Percentiles rank a stretch among this genome's conserved stretches.
Evolutionary conservation across 2,888 invertebrate species (phyloP).

Genomic region (Meteorus colon): DNA sequence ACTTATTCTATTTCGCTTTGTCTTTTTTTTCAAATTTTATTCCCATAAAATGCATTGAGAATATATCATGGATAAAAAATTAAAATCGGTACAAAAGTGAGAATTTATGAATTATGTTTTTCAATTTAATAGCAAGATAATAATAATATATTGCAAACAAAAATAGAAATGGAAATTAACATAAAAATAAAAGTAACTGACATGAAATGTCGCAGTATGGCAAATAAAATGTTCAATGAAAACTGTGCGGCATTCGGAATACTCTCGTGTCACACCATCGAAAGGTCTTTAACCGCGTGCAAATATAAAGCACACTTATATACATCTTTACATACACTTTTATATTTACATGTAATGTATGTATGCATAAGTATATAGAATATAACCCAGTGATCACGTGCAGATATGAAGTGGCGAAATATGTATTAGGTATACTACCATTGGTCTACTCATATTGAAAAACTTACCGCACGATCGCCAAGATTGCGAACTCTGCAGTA

Average conservation of each 20-base stretch:
- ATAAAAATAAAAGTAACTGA: background rate
- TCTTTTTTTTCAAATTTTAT: too few species aligned
- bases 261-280: background rate
- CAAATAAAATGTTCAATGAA: slow-evolving; percentile 4
- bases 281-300: background rate
- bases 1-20: too few species aligned
- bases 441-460: background rate
- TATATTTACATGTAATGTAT: background rate
- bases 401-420: slow-evolving; percentile 39
- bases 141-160: too few species aligned
- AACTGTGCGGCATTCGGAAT: background rate
- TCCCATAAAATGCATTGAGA: too few species aligned
- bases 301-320: slow-evolving; percentile 2
- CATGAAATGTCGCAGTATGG: background rate
- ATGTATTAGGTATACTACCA: background rate
- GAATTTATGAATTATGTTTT: too few species aligned
- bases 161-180: background rate
- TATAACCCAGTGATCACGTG: slow-evolving; percentile 49
- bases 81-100: too few species aligned
- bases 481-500: slow-evolving; percentile 90
- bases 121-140: too few species aligned
- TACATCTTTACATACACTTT: background rate
- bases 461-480: slow-evolving; percentile 90
- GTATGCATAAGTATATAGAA: slow-evolving; percentile 30
- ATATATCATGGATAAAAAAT: too few species aligned